Evolutionary conservation across 2,113 vertebrate genomes (phyloP), one percentile per base, ranked within the genome.

Genomic region (Pelecanus crispus): DNA sequence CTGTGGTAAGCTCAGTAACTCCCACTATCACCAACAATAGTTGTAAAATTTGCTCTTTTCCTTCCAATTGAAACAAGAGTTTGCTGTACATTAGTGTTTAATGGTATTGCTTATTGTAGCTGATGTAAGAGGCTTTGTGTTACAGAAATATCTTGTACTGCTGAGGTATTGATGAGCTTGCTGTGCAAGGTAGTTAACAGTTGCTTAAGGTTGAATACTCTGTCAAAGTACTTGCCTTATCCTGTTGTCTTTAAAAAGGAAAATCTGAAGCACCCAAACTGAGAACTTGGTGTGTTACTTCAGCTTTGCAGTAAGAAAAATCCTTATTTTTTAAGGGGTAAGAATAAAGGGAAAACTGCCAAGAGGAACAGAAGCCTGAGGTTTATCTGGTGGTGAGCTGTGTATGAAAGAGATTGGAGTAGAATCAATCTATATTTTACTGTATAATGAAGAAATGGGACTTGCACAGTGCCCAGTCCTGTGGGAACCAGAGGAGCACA

Each of bases 1-100:
- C 49, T 98, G 98, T 6, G 98, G 99, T 99, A 95, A 98, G 99
- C 20, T 78, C 80, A 32, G 75, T 18, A 62, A 61, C 40, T 75
- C 62, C 17, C 36, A 55, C 25, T 62, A 1, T 15, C 13, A 29
- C 31, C 31, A 45, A 0, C 26, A 29, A 2, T 6, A 17, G 17
- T 6, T 56, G 42, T 45, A 53, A 62, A 44, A 61, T 10, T 55
- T 40, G 16, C n/a, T 84, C 6, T 44, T 55, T 47, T 17, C 28
- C 36, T 70, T 67, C 56, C 31, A 80, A 45, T 12, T 38, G 18
- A 47, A 71, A 22, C 3, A 53, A 52, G 63, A 44, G 8, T 47
- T 91, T 65, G 26, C n/a, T 84, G 11, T 56, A 13, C 0, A 0
- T 19, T 40, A 34, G 22, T 22, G 16, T 61, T 62, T 16, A 45